These are phyloP conservation scores for Forbesichthys agassizii DNA, from an alignment of 2,113 vertebrate species.

Conservation along the genomic window DNA sequence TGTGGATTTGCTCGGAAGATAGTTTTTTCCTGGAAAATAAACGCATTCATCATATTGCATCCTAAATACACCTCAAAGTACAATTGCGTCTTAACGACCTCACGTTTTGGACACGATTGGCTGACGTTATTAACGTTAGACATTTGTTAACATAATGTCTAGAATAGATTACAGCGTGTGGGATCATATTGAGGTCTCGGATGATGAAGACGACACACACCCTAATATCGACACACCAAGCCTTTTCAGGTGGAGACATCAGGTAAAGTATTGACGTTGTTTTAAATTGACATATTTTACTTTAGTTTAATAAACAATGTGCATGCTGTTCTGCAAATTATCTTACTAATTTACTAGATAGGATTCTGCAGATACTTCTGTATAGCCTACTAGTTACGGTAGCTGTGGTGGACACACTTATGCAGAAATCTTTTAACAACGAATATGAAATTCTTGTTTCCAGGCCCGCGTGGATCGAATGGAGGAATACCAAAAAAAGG, in stretches of 20 bases:
- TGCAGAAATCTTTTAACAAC: neutral
- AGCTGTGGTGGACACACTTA: neutral
- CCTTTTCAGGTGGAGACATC: slow-evolving; percentile 94
- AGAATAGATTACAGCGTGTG: slow-evolving; percentile 95
- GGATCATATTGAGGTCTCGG: slow-evolving; percentile 97
- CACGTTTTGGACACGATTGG: slow-evolving; percentile 8
- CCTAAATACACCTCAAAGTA: neutral
- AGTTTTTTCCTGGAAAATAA: neutral
- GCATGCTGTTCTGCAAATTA: neutral
- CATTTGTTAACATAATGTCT: slow-evolving; percentile 55
- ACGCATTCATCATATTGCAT: neutral
- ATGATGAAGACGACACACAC: slow-evolving; percentile 95
- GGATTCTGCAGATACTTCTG: neutral
- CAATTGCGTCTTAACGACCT: neutral
- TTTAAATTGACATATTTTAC: neutral
- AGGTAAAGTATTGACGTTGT: slow-evolving; percentile 72
- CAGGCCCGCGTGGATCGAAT: slow-evolving; percentile 93
- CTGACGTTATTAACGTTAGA: slow-evolving; percentile 47
- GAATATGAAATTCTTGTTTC: neutral
- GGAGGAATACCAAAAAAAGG: slow-evolving; percentile 88
- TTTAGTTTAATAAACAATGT: neutral
- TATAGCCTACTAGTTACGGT: neutral
- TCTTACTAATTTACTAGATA: neutral
- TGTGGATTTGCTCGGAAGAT: neutral
- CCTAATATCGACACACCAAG: slow-evolving; percentile 97